Percentiles rank a stretch among this genome's conserved stretches.
These are phyloP conservation scores for Caranx melampygus DNA, from an alignment of 2,113 vertebrate species.

Conservation along the genomic window DNA sequence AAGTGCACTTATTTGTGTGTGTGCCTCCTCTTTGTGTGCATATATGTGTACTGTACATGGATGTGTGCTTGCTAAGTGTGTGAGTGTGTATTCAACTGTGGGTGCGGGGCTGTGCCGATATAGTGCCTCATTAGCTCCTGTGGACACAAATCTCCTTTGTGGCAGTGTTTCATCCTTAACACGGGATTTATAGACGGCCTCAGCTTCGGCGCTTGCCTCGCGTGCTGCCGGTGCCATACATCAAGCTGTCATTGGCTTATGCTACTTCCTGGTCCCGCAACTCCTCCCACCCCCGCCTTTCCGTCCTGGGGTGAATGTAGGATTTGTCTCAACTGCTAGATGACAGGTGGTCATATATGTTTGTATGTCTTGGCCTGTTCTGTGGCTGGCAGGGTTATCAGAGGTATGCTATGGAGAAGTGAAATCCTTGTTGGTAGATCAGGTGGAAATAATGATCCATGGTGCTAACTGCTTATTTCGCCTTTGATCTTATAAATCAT, in stretches of 20 bases:
- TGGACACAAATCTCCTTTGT: slow-evolving; percentile 87
- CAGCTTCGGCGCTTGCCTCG: slow-evolving; percentile 83
- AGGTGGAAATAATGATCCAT: no score
- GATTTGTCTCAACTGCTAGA: slow-evolving; percentile 62
- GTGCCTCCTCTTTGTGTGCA: slow-evolving; percentile 20
- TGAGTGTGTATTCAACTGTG: slow-evolving; percentile 61
- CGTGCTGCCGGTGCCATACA: slow-evolving; percentile 81
- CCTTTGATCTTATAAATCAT: no score
- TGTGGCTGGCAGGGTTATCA: neutral
- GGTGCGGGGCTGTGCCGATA: slow-evolving; percentile 72
- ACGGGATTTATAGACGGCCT: slow-evolving; percentile 87
- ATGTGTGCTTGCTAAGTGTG: slow-evolving; percentile 22
- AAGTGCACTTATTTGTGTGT: slow-evolving; percentile 52
- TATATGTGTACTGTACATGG: slow-evolving; percentile 25
- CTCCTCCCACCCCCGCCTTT: slow-evolving; percentile 29
- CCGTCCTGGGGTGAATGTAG: slow-evolving; percentile 22
- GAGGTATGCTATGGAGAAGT: no score
- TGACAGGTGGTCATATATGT: neutral
- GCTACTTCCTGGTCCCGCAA: slow-evolving; percentile 55
- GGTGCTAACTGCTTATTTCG: no score
- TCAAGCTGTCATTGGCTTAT: slow-evolving; percentile 78
- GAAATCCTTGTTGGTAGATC: no score
- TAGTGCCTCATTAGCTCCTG: slow-evolving; percentile 85
- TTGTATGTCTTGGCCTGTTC: neutral
- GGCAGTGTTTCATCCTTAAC: slow-evolving; percentile 88